phyloP scores from a whole-genome alignment of 2,113 vertebrate genomes.

The Dipodomys merriami region DNA sequence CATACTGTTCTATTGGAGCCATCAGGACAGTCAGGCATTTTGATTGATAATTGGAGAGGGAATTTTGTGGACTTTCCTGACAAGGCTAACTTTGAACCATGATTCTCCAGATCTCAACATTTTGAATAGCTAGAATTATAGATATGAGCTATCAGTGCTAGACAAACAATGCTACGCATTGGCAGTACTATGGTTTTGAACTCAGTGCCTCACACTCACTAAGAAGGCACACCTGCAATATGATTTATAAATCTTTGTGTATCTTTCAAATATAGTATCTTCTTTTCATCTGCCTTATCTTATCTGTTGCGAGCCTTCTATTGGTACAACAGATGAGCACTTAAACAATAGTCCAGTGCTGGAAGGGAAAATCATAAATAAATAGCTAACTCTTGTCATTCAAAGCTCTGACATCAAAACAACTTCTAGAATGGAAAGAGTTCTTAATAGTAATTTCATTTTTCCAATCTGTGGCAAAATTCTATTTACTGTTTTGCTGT shows the following conservation, averaged over 20 bases:
- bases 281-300: constrained; percentile 71
- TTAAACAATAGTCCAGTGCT: constrained; percentile 43
- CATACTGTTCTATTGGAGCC: no score
- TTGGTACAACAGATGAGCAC: constrained; percentile 20
- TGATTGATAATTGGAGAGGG: no score
- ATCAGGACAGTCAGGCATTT: no score
- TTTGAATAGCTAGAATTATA: no score
- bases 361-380: constrained; percentile 44
- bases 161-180: no score
- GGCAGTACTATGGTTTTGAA: no score
- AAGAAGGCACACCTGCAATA: no score
- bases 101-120: no score
- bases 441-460: constrained; percentile 71
- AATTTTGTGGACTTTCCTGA: no score
- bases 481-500: constrained; percentile 29
- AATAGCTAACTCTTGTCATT: not conserved
- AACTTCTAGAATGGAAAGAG: not conserved
- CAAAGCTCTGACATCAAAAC: constrained; percentile 38
- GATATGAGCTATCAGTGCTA: no score
- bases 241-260: constrained; percentile 68
- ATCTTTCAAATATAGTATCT: constrained; percentile 39
- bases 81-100: no score
- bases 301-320: constrained; percentile 46
- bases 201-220: no score
- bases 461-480: constrained; percentile 57